Base-by-base conservation (phyloP, 1,140 invertebrate species). In the Dinoponera quadriceps region DNA sequence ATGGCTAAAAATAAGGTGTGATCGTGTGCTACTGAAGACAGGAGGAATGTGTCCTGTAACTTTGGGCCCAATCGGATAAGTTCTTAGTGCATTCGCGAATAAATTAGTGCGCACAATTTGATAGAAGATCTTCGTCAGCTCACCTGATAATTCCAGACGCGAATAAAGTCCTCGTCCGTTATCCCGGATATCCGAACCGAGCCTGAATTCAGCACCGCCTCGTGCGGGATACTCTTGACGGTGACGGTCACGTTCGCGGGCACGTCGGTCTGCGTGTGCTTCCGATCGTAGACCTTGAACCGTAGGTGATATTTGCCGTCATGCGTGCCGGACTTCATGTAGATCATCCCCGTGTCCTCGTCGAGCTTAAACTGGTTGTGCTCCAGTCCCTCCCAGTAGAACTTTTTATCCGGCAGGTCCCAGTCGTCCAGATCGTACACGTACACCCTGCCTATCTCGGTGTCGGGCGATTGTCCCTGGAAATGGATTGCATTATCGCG, bases 371-470 rank as follows among this genome's bases (percentile, higher is more conserved):
- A 99, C 86, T 97, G 96, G 3, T 97, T 96, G 94, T 98, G 96
- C 91, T 98, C 97, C 65, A 96, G 94, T 60, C 95, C 95, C 91
- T 98, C 97, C 97, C 98, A 99, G 89, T 98, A 98, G 95, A 99
- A 99, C 90, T 98, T 98, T 92, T 99, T 99, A 92, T 99, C 98
- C 0, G 98, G 97, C 83, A 99, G 93, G 95, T 99, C 99, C 98
- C 98, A 99, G 92, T 99, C 99, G 93, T 99, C 99, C 59, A 98
- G 94, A 94, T 99, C 99, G 92, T 98, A 98, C 0, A 99, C 98
- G 92, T 99, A 99, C 2, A 99, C 98, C 82, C 98, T 95, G 29
- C 99, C 99, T 84, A 99, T 98, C 93, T 98, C 97, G 0, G 98
- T 98, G 87, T 98, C 97, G 1, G 97, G 98, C 84, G 98, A 97